Evolutionary conservation across 2,113 vertebrate genomes (phyloP), one percentile per base, ranked within the genome.

Genomic region (Saimiri boliviensis): DNA sequence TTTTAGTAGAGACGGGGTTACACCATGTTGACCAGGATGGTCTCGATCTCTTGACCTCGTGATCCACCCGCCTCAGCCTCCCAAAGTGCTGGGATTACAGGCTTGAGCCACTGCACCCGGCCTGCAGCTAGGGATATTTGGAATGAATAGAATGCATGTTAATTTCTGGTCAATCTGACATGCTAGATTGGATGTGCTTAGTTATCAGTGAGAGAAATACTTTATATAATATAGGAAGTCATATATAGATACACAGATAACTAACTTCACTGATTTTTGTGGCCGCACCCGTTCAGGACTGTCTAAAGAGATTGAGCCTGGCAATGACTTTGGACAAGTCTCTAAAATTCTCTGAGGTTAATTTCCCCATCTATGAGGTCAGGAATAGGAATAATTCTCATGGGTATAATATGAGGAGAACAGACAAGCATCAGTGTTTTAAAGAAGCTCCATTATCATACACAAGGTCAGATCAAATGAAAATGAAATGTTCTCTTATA

Each of bases 381-480:
- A 83, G 45, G 30, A 47, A 56, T 42, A 79, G 87, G 87, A 93
- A 56, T 89, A 52, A 83, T 92, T 94, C 90, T 94, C 95, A 79
- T 30, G 81, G 60, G 73, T 90, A 54, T 81, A 87, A 80, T 97
- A 68, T 47, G 85, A 83, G 86, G 89, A 92, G 92, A 95, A 73
- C 40, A 93, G 94, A 92, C 58, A 60, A 95, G 84, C 1, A 0
- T 93, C 90, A 82, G 58, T 97, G 45, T 97, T 97, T 94, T 74
- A 93, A 92, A 92, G 92, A 92, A 77, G 85, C 77, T 47, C 87
- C 79, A 92, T 98, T 96, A 95, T 81, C 97, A 97, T 94, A 86
- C 30, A 76, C 96, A 98, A 97, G 96, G 93, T 96, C 97, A 97
- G 95, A 96, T 86, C 86, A 95, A 97, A 98, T 83, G 86, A 97